Percentiles rank a stretch among this genome's conserved stretches.
Conservation (phyloP, 2,113 vertebrate species). For the Chaenogobius annularis region DNA sequence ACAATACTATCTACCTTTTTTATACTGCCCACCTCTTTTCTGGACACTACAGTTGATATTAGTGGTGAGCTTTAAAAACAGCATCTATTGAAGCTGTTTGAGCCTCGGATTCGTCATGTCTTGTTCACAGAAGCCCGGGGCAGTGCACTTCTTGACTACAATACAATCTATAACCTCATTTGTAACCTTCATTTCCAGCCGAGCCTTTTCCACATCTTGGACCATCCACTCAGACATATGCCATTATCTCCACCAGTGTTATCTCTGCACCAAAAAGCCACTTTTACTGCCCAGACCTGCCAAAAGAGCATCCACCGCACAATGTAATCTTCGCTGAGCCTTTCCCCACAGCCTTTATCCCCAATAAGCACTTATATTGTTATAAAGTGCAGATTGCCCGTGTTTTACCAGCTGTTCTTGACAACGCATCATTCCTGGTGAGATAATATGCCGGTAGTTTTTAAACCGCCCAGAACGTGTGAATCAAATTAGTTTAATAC, state of each 20-base stretch:
- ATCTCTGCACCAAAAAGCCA: constrained; percentile 30
- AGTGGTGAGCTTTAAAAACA: background rate
- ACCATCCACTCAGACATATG: constrained; percentile 18
- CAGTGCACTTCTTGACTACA: constrained; percentile 49
- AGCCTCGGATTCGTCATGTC: background rate
- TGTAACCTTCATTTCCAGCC: constrained; percentile 59
- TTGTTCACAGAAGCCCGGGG: background rate
- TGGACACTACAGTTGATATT: background rate
- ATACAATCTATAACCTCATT: constrained; percentile 65
- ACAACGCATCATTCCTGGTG: constrained; percentile 42
- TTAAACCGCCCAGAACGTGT: constrained; percentile 46
- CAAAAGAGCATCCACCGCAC: constrained; percentile 21
- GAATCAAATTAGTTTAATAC: constrained; percentile 67
- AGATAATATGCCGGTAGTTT: constrained; percentile 18
- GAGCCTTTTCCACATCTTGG: constrained; percentile 41
- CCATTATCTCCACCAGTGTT: constrained; percentile 49
- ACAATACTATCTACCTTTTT: too few species aligned
- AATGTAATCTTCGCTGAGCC: constrained; percentile 46
- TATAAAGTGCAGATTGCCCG: constrained; percentile 34
- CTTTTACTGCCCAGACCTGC: constrained; percentile 55
- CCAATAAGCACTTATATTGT: constrained; percentile 48
- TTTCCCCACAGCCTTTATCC: constrained; percentile 42
- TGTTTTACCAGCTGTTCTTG: constrained; percentile 50
- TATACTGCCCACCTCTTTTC: too few species aligned
- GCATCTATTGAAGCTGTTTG: background rate